Percentiles rank a stretch among this genome's conserved stretches.
phyloP scores from a whole-genome alignment of 64 coral and sea anemone species.

The Dendrophyllia cribrosa region DNA sequence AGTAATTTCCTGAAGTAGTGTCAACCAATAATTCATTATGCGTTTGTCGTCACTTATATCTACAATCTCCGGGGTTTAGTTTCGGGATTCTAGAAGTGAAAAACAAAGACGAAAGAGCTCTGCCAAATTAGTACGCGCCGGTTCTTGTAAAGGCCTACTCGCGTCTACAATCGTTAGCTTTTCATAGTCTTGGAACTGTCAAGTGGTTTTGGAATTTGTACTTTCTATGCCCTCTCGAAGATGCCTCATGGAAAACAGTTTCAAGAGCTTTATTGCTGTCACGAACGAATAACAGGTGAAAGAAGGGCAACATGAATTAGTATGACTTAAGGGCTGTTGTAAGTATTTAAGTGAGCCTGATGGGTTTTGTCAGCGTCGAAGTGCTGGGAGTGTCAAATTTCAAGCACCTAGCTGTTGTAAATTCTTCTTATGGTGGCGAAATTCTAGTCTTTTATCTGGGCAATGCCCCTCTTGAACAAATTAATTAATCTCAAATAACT shows the following conservation, averaged over 20 bases:
- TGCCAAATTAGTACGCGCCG: slow-evolving; percentile 31
- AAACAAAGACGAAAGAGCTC: slow-evolving; percentile 69
- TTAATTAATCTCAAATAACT: slow-evolving; percentile 84
- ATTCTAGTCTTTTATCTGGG: slow-evolving; percentile 77
- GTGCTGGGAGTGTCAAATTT: slow-evolving; percentile 80
- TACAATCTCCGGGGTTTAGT: slow-evolving; percentile 93
- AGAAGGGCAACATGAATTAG: slow-evolving; percentile 71
- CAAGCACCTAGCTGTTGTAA: slow-evolving; percentile 71
- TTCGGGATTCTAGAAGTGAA: slow-evolving; percentile 77
- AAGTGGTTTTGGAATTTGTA: slow-evolving; percentile 50
- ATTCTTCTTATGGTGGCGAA: slow-evolving; percentile 83
- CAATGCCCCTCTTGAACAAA: slow-evolving; percentile 75
- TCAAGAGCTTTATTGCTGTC: slow-evolving; percentile 94
- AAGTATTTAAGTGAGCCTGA: slow-evolving; percentile 95
- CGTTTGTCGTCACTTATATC: slow-evolving; percentile 99
- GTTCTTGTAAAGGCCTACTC: slow-evolving; percentile 14
- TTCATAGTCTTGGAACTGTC: not conserved
- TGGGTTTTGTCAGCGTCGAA: slow-evolving; percentile 88
- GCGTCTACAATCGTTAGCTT: slow-evolving; percentile 3
- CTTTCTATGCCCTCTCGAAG: slow-evolving; percentile 47
- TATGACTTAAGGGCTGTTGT: slow-evolving; percentile 79
- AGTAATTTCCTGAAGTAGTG: slow-evolving; percentile 99
- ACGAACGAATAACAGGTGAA: slow-evolving; percentile 95
- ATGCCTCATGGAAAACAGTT: slow-evolving; percentile 79
- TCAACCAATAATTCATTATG: slow-evolving; percentile 99